Evolutionary conservation across 2,113 vertebrate genomes (phyloP).

Genomic region (Ceratotherium simum): DNA sequence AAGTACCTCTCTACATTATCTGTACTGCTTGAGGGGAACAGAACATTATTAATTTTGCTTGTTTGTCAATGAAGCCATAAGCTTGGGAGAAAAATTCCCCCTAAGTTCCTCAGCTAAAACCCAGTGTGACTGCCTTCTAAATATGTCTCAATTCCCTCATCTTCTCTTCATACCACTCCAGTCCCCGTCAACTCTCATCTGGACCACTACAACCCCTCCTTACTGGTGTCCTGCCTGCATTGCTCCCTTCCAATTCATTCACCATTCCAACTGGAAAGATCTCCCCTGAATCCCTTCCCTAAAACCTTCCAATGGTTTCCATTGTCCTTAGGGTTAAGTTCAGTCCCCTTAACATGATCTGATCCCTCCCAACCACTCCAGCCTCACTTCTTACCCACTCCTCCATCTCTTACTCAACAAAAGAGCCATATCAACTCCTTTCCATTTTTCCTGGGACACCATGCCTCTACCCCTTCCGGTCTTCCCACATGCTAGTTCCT

Average conservation of each 20-base stretch:
- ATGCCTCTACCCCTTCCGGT: fast-evolving
- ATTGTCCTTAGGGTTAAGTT: background rate
- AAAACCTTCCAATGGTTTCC: background rate
- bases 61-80: background rate
- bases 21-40: background rate
- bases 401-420: background rate
- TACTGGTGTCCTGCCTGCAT: background rate
- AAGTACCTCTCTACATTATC: background rate
- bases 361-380: background rate
- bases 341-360: background rate
- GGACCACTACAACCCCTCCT: background rate
- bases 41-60: background rate
- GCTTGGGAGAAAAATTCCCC: background rate
- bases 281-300: background rate
- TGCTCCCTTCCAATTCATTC: background rate
- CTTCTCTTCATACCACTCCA: background rate
- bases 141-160: fast-evolving
- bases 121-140: background rate
- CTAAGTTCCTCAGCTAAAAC: background rate
- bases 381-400: fast-evolving
- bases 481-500: background rate
- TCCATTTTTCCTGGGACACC: background rate
- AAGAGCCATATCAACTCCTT: background rate
- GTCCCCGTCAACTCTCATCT: background rate
- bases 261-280: background rate